phyloP scores from a whole-genome alignment of 2,888 invertebrate genomes.

The Siphonodentalium dalli region DNA sequence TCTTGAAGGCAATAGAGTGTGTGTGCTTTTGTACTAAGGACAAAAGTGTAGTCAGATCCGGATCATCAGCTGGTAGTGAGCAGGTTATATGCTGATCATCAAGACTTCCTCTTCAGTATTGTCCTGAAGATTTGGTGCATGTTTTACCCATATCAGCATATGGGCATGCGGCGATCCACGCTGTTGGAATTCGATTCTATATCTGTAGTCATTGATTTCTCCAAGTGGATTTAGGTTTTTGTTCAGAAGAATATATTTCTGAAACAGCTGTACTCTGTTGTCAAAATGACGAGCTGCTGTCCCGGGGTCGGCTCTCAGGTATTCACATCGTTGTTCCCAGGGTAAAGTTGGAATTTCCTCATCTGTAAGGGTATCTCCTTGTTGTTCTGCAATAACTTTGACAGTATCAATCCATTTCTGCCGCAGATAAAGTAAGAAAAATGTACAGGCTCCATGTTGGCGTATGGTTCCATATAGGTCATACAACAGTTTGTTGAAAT shows the following conservation, averaged over 20 bases:
- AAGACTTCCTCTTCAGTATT: slow-evolving; percentile 21
- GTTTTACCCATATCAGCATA: slow-evolving; percentile 30
- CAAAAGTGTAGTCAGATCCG: slow-evolving; percentile 10
- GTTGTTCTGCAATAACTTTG: slow-evolving; percentile 28
- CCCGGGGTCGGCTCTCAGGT: slow-evolving; percentile 33
- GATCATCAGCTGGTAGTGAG: slow-evolving; percentile 17
- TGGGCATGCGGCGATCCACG: slow-evolving; percentile 38
- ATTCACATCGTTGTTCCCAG: slow-evolving; percentile 27
- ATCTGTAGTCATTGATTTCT: slow-evolving; percentile 30
- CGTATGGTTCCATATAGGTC: slow-evolving; percentile 39
- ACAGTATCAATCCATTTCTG: slow-evolving; percentile 39
- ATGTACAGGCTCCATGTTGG: slow-evolving; percentile 38
- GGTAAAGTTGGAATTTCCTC: slow-evolving; percentile 18
- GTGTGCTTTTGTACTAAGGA: slow-evolving; percentile 25
- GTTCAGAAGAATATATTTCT: too few relatives aligned
- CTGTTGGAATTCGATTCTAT: slow-evolving; percentile 36
- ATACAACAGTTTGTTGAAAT: slow-evolving; percentile 31
- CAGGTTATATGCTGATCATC: slow-evolving; percentile 25
- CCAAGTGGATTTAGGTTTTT: slow-evolving; percentile 29
- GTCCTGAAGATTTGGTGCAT: slow-evolving; percentile 27
- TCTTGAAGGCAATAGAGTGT: slow-evolving; percentile 27
- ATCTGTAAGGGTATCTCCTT: slow-evolving; percentile 14
- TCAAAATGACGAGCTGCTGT: slow-evolving; percentile 39
- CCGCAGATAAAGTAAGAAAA: slow-evolving; percentile 39
- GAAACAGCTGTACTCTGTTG: slow-evolving; percentile 26